Evolutionary conservation across 2,888 invertebrate genomes (phyloP), one percentile per base, ranked within the genome.

Genomic region (Ischnus inquisitorius): DNA sequence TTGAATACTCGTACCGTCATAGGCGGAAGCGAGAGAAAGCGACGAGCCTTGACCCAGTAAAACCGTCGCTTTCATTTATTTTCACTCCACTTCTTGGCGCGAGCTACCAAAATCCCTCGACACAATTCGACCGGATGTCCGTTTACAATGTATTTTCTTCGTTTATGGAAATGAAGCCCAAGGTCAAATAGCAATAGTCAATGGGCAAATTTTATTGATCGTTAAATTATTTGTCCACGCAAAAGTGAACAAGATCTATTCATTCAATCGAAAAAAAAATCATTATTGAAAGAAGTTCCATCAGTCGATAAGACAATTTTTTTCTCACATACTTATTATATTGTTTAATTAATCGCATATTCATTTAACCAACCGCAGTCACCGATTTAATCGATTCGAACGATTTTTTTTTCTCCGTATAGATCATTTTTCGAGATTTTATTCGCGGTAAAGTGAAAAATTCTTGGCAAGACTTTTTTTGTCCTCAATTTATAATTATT

Each of bases 11-110:
- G 1, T 5, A n/a, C 14, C 2, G 57, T 34, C 2, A 57, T 57
- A 57, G 28, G 57, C 57, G 57, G 57, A 28, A 57, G 57, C 14
- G 28, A n/a, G n/a, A 28, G 22, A 25, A 25, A 25, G 25, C 57
- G 46, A 46, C 46, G 22, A 14, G 57, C 28, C 57, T 57, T 57
- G 57, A 57, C 57, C 57, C 57, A 57, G 28, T 22, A 57, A 57
- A 57, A 28, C 14, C 10, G 19, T 19, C 5, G 22, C 12, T 57
- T 28, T 57, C 28, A 22, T 57, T 28, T 57, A 57, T 57, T 54
- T 54, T 22, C 51, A 19, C 51, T 54, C 8, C 3, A 16, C 25
- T 57, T 57, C 57, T 57, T 57, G 57, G 57, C 57, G 57, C 22
- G 25, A 22, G 57, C 14, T 14, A 3, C 25, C 12, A 25, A 57